Evolutionary conservation across 2,113 vertebrate species (phyloP).

Genomic region (Herpailurus yagouaroundi): DNA sequence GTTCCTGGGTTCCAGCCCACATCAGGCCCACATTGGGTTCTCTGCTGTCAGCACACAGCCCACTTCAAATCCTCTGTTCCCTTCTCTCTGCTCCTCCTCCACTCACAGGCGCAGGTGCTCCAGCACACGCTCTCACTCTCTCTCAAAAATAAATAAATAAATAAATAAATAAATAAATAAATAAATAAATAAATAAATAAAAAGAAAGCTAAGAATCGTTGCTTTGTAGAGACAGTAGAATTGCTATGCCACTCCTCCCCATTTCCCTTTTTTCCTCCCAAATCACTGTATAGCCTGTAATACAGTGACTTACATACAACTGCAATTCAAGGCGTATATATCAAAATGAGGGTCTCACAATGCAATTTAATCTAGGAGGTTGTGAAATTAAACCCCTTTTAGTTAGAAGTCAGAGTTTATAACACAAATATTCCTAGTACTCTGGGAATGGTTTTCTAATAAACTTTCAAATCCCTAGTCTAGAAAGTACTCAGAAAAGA

Average conservation of each 20-base stretch:
- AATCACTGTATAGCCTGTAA: background rate
- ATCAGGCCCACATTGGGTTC: too few species aligned
- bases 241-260: background rate
- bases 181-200: too few species aligned
- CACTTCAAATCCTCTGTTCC: too few species aligned
- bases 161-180: too few species aligned
- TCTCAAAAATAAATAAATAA: too few species aligned
- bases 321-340: background rate
- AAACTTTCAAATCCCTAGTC: slow-evolving; percentile 28
- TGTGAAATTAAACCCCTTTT: slow-evolving; percentile 24
- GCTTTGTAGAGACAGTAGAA: background rate
- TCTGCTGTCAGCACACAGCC: too few species aligned
- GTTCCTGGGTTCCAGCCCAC: too few species aligned
- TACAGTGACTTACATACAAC: background rate
- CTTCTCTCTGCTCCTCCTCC: too few species aligned
- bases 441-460: background rate
- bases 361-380: background rate
- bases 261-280: background rate
- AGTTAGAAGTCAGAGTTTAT: background rate
- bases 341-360: background rate
- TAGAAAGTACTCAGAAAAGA: slow-evolving; percentile 14
- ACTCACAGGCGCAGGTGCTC: fast-evolving
- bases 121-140: too few species aligned
- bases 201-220: background rate
- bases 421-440: background rate